A percentile compares a stretch with the other conserved stretches of the same genome.
Evolutionary conservation across 2,888 invertebrate genomes (phyloP).

Genomic region (Subacronicta megacephala): DNA sequence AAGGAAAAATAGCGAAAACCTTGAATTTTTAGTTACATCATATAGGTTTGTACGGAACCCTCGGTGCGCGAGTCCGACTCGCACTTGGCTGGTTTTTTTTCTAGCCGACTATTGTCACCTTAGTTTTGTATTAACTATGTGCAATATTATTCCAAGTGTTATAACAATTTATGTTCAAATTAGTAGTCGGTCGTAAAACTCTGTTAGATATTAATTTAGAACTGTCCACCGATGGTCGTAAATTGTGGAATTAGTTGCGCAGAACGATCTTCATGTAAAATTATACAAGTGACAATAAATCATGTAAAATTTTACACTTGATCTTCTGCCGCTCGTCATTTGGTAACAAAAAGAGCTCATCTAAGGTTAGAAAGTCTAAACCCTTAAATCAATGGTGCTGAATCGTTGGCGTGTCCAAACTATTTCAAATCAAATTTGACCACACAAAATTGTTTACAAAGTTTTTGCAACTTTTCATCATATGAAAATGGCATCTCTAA

Average conservation of each 20-base stretch:
- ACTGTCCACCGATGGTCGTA: constrained; percentile 51
- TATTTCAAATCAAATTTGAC: too few relatives aligned
- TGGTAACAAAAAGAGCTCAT: constrained; percentile 1
- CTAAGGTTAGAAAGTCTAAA: background rate
- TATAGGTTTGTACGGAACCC: too few relatives aligned
- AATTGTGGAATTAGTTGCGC: constrained; percentile 52
- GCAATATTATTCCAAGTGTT: constrained; percentile 16
- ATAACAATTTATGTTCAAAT: constrained; percentile 49
- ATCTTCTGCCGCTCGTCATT: constrained; percentile 2
- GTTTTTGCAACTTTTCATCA: too few relatives aligned
- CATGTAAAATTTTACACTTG: constrained; percentile 5
- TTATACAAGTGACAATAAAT: constrained; percentile 24
- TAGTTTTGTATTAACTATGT: background rate
- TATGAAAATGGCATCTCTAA: too few relatives aligned
- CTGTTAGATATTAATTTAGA: constrained; percentile 55
- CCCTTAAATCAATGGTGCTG: too few relatives aligned
- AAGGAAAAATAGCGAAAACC: too few relatives aligned
- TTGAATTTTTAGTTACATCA: too few relatives aligned
- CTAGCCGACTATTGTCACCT: constrained; percentile 26
- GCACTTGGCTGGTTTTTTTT: background rate
- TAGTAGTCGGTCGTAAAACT: constrained; percentile 54
- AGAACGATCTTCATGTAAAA: constrained; percentile 13
- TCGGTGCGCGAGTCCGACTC: too few relatives aligned
- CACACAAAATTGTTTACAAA: too few relatives aligned
- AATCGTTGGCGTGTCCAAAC: too few relatives aligned